phyloP scores from a whole-genome alignment of 2,888 invertebrate genomes.

The Thysanoteuthis rhombus region DNA sequence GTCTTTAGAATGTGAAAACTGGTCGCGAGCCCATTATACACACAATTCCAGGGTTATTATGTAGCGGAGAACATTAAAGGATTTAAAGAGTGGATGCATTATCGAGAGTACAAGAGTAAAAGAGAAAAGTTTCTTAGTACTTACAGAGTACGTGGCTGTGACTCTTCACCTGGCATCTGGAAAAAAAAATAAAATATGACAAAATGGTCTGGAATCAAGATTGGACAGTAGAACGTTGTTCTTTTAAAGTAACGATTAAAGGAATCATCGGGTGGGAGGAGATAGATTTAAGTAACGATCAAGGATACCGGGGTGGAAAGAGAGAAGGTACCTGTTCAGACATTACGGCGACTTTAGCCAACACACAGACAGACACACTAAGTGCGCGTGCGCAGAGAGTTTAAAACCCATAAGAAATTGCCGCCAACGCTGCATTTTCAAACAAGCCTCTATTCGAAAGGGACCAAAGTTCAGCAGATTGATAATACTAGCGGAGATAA shows the following conservation, averaged over 20 bases:
- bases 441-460: background rate
- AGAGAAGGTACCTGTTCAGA: slow-evolving; percentile 50
- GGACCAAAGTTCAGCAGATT: too few relatives aligned
- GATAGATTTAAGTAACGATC: background rate
- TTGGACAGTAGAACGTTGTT: slow-evolving; percentile 23
- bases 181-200: slow-evolving; percentile 42
- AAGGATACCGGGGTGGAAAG: background rate
- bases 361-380: slow-evolving; percentile 50
- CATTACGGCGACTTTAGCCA: slow-evolving; percentile 58
- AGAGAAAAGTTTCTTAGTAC: slow-evolving; percentile 40
- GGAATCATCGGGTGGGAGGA: background rate
- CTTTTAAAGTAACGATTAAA: background rate
- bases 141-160: slow-evolving; percentile 58
- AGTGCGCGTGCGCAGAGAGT: slow-evolving; percentile 43
- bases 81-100: background rate
- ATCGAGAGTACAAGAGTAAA: background rate
- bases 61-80: too few relatives aligned
- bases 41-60: too few relatives aligned
- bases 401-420: slow-evolving; percentile 42
- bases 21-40: too few relatives aligned
- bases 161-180: slow-evolving; percentile 56
- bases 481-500: too few relatives aligned
- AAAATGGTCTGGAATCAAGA: slow-evolving; percentile 24
- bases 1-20: too few relatives aligned
- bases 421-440: slow-evolving; percentile 33